Conservation (phyloP, 2,113 vertebrate genomes). For the Aphyosemion australe region DNA sequence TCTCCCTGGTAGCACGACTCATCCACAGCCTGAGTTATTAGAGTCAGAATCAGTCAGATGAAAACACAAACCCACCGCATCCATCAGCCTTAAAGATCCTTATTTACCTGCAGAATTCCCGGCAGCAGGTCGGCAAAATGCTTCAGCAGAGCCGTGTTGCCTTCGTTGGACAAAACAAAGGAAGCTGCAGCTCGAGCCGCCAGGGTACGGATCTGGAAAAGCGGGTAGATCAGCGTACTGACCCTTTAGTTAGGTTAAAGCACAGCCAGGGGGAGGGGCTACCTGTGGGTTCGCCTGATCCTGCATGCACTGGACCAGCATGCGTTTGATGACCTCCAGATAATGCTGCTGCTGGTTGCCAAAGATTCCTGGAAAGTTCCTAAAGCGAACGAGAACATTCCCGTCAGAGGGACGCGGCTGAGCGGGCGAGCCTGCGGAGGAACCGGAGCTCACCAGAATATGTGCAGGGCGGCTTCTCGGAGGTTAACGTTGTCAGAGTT, state of each 20-base stretch:
- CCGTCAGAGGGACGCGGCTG: neutral
- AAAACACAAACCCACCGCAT: too few relatives aligned
- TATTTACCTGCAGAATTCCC: constrained; percentile 90
- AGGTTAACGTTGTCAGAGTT: constrained; percentile 90
- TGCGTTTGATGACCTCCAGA: constrained; percentile 97
- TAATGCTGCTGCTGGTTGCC: constrained; percentile 99
- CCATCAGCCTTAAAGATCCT: too few relatives aligned
- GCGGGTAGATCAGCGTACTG: too few relatives aligned
- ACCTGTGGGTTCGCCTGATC: constrained; percentile 94
- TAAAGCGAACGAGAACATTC: constrained; percentile 44
- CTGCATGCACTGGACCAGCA: constrained; percentile 99
- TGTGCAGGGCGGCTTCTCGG: constrained; percentile 95
- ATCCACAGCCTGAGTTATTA: constrained; percentile 85
- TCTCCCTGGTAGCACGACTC: constrained; percentile 96
- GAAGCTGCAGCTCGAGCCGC: constrained; percentile 93
- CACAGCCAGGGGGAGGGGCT: neutral
- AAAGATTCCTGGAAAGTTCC: constrained; percentile 99
- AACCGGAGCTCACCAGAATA: constrained; percentile 88
- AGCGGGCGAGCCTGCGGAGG: accelerated
- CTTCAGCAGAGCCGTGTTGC: constrained; percentile 91
- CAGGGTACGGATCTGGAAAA: constrained; percentile 87
- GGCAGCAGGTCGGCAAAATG: constrained; percentile 95
- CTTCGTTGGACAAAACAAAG: constrained; percentile 95
- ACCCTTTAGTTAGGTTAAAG: too few relatives aligned
- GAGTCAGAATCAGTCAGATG: neutral